phyloP scores from a whole-genome alignment of 1,140 invertebrate genomes.

The Drosophila yakuba region DNA sequence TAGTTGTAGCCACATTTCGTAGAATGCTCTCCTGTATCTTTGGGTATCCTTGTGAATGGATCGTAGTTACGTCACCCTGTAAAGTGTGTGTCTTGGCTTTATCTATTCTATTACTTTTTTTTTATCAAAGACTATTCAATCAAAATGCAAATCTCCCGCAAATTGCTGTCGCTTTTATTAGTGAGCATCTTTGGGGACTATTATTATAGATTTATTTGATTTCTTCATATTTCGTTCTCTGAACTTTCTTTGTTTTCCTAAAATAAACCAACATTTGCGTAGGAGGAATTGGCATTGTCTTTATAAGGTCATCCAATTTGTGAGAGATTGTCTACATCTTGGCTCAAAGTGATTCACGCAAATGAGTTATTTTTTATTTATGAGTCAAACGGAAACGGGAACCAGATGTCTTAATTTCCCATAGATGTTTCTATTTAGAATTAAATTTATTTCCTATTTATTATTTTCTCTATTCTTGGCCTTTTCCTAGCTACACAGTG shows the following conservation, averaged over 20 bases:
- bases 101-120: background rate
- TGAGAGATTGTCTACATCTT: background rate
- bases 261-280: background rate
- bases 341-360: conserved; percentile 3
- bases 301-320: background rate
- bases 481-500: background rate
- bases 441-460: background rate
- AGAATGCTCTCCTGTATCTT: conserved; percentile 3
- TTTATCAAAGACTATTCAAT: background rate
- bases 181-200: background rate
- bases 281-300: background rate
- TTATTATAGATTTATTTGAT: background rate
- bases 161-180: background rate
- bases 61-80: conserved; percentile 11
- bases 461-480: conserved; percentile 8
- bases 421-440: background rate
- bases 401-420: background rate
- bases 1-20: conserved; percentile 35
- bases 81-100: background rate
- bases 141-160: background rate
- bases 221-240: background rate
- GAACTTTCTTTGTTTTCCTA: background rate
- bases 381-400: background rate
- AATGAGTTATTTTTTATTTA: background rate
- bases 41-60: conserved; percentile 2